Base-by-base conservation (phyloP, 2,113 vertebrate genomes). In the Pterocles gutturalis region DNA sequence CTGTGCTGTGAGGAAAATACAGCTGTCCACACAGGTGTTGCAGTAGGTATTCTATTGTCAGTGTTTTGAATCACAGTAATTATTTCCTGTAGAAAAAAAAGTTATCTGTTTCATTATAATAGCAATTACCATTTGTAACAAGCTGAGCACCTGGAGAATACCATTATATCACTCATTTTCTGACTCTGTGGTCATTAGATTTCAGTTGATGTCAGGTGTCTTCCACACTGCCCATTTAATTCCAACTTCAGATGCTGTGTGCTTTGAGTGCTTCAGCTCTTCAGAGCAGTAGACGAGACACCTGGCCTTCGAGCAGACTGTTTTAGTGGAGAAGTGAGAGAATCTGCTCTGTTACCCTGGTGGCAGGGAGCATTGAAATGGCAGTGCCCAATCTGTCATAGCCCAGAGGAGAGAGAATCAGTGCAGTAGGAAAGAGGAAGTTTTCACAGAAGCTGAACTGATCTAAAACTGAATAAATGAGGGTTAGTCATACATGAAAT, bases 11-110 rank as follows among this genome's bases (percentile, higher is more conserved):
- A 57, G 66, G 70, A 57, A 87, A 87, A 79, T 76, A 73, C 77
- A 87, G 41, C 34, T 89, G n/a, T 80, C 70, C 28, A 5, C 69
- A 73, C 78, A 67, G 81, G 48, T 79, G 45, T 65, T 85, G 48
- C 24, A 49, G 28, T 15, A 73, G 25, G 19, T 77, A 69, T 72
- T 79, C 73, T 61, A 15, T 33, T 91, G 70, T 72, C 78, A 87
- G 45, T 31, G 48, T 76, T 93, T 80, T 82, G 57, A 93, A 94
- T 72, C 49, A 69, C 79, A 87, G 45, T 61, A 89, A 91, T 90
- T 85, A 87, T 83, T 73, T 82, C 81, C 53, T 87, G 22, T 61
- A 34, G 24, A 12, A 81, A 43, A 41, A 65, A 28, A 64, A 67
- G 28, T 49, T 58, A 51, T 51, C 51, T 1, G 1, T 71, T 81